phyloP scores from a whole-genome alignment of 2,888 invertebrate species.

The Cyclophora punctaria region DNA sequence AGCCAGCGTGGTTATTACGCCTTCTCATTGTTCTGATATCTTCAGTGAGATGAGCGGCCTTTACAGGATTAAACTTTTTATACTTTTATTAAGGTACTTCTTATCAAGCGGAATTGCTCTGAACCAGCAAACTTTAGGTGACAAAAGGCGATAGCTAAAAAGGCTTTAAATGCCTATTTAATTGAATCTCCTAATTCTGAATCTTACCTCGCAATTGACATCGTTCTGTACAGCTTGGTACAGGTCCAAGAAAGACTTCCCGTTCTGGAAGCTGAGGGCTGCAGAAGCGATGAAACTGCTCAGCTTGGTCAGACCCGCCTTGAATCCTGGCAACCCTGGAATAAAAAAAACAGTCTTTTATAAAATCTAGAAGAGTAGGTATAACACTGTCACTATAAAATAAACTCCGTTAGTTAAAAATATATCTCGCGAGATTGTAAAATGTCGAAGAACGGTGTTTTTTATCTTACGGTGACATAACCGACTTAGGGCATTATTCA shows the following conservation, averaged over 20 bases:
- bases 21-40: too few species aligned
- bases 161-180: too few species aligned
- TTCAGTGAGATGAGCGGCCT: too few species aligned
- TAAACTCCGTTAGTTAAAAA: too few species aligned
- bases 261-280: constrained; percentile 82
- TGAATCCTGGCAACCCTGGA: constrained; percentile 79
- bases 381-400: background rate
- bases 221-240: constrained; percentile 84
- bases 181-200: too few species aligned
- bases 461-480: too few species aligned
- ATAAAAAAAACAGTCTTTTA: constrained; percentile 1
- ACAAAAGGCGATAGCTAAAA: too few species aligned
- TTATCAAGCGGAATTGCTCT: background rate
- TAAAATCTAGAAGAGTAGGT: background rate
- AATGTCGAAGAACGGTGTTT: too few species aligned
- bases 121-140: background rate
- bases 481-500: too few species aligned
- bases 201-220: constrained; percentile 80
- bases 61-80: too few species aligned
- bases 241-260: constrained; percentile 85
- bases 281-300: constrained; percentile 86
- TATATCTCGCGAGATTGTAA: too few species aligned
- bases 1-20: constrained; percentile 5
- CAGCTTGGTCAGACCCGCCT: constrained; percentile 81
- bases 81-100: too few species aligned